Evolutionary conservation across 2,888 invertebrate genomes (phyloP).

Genomic region (Phalera bucephala): DNA sequence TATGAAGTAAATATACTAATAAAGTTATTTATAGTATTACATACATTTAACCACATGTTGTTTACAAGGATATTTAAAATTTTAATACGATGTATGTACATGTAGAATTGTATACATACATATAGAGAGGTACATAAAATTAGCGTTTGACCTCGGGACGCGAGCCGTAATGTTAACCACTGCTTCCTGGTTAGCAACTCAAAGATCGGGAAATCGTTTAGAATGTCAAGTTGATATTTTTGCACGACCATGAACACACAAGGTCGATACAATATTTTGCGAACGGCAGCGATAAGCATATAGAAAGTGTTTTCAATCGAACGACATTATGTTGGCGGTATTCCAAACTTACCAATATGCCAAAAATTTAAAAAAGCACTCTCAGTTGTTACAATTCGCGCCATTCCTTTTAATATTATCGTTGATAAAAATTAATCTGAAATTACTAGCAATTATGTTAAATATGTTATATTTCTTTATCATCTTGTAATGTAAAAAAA

Average conservation of each 20-base stretch:
- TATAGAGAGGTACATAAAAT: slow-evolving; percentile 30
- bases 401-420: not conserved
- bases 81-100: slow-evolving; percentile 12
- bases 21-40: too few species aligned
- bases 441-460: not conserved
- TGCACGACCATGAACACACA: slow-evolving; percentile 75
- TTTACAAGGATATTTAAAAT: slow-evolving; percentile 5
- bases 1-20: too few species aligned
- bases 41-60: too few species aligned
- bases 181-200: slow-evolving; percentile 76
- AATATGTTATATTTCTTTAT: too few species aligned
- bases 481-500: too few species aligned
- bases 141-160: slow-evolving; percentile 53
- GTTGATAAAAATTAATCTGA: not conserved
- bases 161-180: slow-evolving; percentile 62
- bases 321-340: slow-evolving; percentile 52
- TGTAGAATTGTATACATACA: slow-evolving; percentile 12
- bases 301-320: slow-evolving; percentile 76
- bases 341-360: slow-evolving; percentile 52
- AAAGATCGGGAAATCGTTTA: slow-evolving; percentile 77
- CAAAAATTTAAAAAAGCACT: slow-evolving; percentile 12
- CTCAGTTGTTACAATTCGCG: slow-evolving; percentile 2
- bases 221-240: slow-evolving; percentile 81
- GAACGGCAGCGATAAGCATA: slow-evolving; percentile 62
- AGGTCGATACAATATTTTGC: slow-evolving; percentile 69